Base-by-base conservation (phyloP, 2,888 invertebrate species). In the Lithophane socia region DNA sequence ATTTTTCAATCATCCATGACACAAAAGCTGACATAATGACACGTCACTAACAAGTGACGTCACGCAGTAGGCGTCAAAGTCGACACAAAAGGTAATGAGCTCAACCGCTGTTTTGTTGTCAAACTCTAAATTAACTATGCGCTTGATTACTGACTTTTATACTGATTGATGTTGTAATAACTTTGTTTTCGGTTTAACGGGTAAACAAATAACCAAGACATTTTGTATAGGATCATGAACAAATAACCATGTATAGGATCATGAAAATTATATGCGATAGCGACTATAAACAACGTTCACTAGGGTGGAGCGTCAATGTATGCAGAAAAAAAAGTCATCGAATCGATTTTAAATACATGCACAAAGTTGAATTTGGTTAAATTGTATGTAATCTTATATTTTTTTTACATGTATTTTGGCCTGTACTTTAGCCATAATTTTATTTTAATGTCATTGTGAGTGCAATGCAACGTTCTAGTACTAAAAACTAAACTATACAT, bases 11-110 rank as follows among this genome's bases (percentile, higher is more conserved):
- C 52, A 72, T 56, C 21, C 47, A 12, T 37, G n/a, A 66, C 44
- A 72, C 24, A 37, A 79, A 64, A 49, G 65, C 76, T 49, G 37
- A 21, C 58, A 63, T 83, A 83, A 83, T 83, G 72, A 76, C 13
- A 73, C 72, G 84, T 82, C 87, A 84, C 58, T 42, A 72, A 71
- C 80, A 75, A 77, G 73, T 86, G 80, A 78, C 84, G 74, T 84
- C 77, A 84, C 68, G 70, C 42, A 56, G 52, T 37, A n/a, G 64
- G 21, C 81, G 49, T 61, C 79, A 47, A 69, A 67, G 71, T n/a
- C 75, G 47, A 79, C 80, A 80, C 87, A 81, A 85, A 78, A 82
- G 86, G 81, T 87, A 87, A 86, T 82, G 84, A 87, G 81, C 56
- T 71, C 63, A 65, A 73, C 75, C 80, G 73, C 56, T 56, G 83